Percentiles rank a stretch among this genome's conserved stretches.
Evolutionary conservation across 2,888 invertebrate species (phyloP).

Genomic region (Cetonia aurata): DNA sequence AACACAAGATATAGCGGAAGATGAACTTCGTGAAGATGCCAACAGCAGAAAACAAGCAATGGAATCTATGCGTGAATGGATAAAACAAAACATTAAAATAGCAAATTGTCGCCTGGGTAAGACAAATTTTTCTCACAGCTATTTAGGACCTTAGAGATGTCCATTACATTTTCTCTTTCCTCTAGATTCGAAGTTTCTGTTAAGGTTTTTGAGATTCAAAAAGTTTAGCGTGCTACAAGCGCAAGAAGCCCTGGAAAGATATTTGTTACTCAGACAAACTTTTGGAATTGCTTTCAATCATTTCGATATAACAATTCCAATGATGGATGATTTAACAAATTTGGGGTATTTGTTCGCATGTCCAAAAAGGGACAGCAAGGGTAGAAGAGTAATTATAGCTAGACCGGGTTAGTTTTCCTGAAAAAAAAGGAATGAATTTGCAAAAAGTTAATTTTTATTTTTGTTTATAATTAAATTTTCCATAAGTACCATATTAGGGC

Average conservation of each 20-base stretch:
- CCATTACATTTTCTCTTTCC: conserved; percentile 53
- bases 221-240: conserved; percentile 86
- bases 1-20: conserved; percentile 74
- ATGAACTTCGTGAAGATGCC: conserved; percentile 78
- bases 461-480: neutral
- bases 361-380: conserved; percentile 80
- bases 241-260: conserved; percentile 82
- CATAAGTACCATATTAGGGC: conserved; percentile 11
- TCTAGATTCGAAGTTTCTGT: conserved; percentile 76
- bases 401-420: conserved; percentile 73
- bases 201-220: conserved; percentile 83
- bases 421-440: neutral
- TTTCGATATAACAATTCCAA: conserved; percentile 78
- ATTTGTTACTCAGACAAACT: conserved; percentile 81
- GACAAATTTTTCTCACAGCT: conserved; percentile 46
- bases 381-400: conserved; percentile 81
- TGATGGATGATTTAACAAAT: conserved; percentile 78
- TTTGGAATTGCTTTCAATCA: conserved; percentile 82
- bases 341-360: conserved; percentile 83
- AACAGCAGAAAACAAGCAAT: conserved; percentile 75
- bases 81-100: conserved; percentile 78
- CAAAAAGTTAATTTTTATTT: neutral
- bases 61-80: conserved; percentile 77
- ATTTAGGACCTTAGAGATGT: neutral
- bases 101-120: conserved; percentile 76